Conservation (phyloP, 2,113 vertebrate species). For the Ophthalmolycus amberensis region DNA sequence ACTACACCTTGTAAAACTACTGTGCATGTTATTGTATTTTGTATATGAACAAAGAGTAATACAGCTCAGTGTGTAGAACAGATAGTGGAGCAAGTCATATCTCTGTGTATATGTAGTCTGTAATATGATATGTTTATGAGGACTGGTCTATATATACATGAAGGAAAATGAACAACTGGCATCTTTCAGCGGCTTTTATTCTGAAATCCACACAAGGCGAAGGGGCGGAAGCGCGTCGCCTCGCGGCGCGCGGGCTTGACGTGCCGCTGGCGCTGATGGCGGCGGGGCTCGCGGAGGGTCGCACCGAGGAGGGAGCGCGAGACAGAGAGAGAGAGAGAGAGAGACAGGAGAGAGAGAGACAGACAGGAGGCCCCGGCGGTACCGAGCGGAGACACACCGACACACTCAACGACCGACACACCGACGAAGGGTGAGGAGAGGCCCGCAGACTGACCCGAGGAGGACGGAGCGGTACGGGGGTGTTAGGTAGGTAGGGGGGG, state of each 20-base stretch:
- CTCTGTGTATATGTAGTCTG: not conserved
- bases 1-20: not conserved
- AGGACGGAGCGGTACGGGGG: too few relatives aligned
- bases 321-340: constrained; percentile 42
- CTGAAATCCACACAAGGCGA: constrained; percentile 44
- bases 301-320: constrained; percentile 64
- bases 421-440: too few relatives aligned
- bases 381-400: constrained; percentile 20
- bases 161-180: too few relatives aligned
- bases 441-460: too few relatives aligned
- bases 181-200: constrained; percentile 49
- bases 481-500: too few relatives aligned
- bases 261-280: constrained; percentile 72
- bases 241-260: constrained; percentile 32
- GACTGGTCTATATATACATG: not conserved
- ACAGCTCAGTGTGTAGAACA: not conserved
- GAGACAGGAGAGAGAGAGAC: not conserved
- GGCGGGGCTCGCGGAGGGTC: constrained; percentile 74
- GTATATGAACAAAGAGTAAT: too few relatives aligned
- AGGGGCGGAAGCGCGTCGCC: constrained; percentile 25
- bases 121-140: not conserved
- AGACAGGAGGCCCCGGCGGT: constrained; percentile 46
- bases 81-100: not conserved
- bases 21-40: too few relatives aligned
- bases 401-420: too few relatives aligned